These are phyloP conservation scores for Leucophenga varia DNA, from an alignment of 1,140 invertebrate species.

Conservation along the genomic window DNA sequence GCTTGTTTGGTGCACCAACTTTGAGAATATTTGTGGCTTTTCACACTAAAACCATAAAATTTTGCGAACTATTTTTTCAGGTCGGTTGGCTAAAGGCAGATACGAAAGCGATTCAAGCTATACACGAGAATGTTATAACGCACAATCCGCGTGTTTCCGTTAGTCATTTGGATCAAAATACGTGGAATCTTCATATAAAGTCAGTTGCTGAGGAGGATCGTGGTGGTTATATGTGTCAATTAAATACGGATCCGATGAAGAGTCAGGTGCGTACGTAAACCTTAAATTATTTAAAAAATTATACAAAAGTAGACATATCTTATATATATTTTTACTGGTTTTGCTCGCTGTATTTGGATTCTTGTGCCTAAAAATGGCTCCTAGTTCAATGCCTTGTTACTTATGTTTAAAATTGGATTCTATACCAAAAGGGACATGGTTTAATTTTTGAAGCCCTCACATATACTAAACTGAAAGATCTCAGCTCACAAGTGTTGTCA, in stretches of 20 bases:
- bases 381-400: too few relatives aligned
- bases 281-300: too few relatives aligned
- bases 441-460: too few relatives aligned
- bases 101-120: constrained; percentile 82
- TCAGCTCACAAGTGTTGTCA: too few relatives aligned
- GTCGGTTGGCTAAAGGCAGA: constrained; percentile 88
- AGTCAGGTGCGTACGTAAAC: constrained; percentile 73
- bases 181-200: constrained; percentile 83
- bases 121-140: constrained; percentile 86
- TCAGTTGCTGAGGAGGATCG: constrained; percentile 78
- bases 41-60: background rate
- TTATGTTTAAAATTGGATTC: too few relatives aligned
- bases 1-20: too few relatives aligned
- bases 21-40: constrained; percentile 2
- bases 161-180: constrained; percentile 74
- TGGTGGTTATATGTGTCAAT: constrained; percentile 82
- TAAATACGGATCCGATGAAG: constrained; percentile 76
- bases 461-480: too few relatives aligned
- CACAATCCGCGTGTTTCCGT: constrained; percentile 81
- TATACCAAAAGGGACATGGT: too few relatives aligned
- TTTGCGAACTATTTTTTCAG: constrained; percentile 58
- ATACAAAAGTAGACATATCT: too few relatives aligned
- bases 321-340: too few relatives aligned
- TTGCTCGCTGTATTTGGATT: too few relatives aligned
- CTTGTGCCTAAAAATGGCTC: too few relatives aligned